Evolutionary conservation across 2,113 vertebrate genomes (phyloP), one percentile per base, ranked within the genome.

Genomic region (Gasterosteus nipponicus): DNA sequence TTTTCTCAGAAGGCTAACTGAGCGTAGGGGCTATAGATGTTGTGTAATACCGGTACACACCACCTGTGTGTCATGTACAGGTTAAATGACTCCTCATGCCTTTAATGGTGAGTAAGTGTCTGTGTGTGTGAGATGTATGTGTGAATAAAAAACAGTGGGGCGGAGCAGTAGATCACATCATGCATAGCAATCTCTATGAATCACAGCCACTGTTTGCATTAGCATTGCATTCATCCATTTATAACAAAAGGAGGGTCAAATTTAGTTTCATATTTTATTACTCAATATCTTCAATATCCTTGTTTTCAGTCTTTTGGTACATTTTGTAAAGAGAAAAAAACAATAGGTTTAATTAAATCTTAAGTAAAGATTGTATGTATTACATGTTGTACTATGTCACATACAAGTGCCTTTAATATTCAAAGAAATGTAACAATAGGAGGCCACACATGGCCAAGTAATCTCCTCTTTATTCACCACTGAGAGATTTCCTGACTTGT

Each of bases 381-480:
- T 16, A 18, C 4, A 38, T 33, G 1, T 46, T 47, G 47, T 49
- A n/a, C 7, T 19, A 9, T 51, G 47, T 54, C 22, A 54, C 26
- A 26, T 54, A n/a, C n/a, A 54, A 49, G 18, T 7, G 16, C 10
- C n/a, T 53, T 53, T 10, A 22, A 22, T 10, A 53, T 53, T 53
- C 10, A n/a, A 53, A n/a, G 4, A 51, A 51, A 51, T 51, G 19
- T 22, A 53, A 87, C 75, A 78, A 39, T 56, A 39, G 44, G 57
- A 82, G 73, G 65, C 73, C 39, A 62, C 84, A 80, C 74, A 78
- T 73, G 69, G 70, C 69, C 49, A 71, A 69, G 60, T 68, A 73
- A 59, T 81, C 78, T 82, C 83, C 85, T 89, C 77, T 89, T 90
- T 84, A 89, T 91, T 91, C 86, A 87, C 90, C 87, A 84, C 72